Evolutionary conservation across 2,113 vertebrate species (phyloP).

Genomic region (Protobothrops flavoviridis): DNA sequence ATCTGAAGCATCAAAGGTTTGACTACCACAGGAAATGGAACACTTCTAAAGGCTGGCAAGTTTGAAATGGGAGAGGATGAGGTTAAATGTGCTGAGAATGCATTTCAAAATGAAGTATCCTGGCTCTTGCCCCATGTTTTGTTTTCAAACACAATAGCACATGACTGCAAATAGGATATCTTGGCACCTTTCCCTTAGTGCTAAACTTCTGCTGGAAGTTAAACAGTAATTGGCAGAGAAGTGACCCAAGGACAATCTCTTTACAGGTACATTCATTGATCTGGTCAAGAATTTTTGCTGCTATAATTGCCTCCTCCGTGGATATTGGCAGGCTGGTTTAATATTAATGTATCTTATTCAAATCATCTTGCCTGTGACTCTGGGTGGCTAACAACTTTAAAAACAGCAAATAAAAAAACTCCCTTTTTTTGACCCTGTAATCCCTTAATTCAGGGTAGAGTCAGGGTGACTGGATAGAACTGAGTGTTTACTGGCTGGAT

Average conservation of each 20-base stretch:
- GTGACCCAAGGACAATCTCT: background rate
- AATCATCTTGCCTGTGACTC: background rate
- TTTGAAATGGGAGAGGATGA: background rate
- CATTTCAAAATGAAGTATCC: constrained; percentile 19
- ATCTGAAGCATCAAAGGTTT: constrained; percentile 9
- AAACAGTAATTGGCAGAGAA: constrained; percentile 24
- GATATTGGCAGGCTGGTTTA: background rate
- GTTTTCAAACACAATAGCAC: fast-evolving
- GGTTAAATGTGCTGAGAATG: constrained; percentile 15
- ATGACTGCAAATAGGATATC: fast-evolving
- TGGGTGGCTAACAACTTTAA: background rate
- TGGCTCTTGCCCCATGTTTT: background rate
- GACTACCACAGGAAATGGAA: constrained; percentile 49
- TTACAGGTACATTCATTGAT: background rate
- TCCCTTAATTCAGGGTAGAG: background rate
- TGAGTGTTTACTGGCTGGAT: background rate
- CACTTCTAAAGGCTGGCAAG: background rate
- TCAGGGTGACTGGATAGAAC: background rate
- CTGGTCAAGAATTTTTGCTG: background rate
- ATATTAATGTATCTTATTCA: background rate
- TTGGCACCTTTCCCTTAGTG: background rate
- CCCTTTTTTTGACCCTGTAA: background rate
- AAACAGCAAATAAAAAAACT: background rate
- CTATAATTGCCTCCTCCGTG: background rate
- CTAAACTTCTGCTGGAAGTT: background rate